Conservation (phyloP, 2,113 vertebrate genomes). For the Phasianus colchicus region DNA sequence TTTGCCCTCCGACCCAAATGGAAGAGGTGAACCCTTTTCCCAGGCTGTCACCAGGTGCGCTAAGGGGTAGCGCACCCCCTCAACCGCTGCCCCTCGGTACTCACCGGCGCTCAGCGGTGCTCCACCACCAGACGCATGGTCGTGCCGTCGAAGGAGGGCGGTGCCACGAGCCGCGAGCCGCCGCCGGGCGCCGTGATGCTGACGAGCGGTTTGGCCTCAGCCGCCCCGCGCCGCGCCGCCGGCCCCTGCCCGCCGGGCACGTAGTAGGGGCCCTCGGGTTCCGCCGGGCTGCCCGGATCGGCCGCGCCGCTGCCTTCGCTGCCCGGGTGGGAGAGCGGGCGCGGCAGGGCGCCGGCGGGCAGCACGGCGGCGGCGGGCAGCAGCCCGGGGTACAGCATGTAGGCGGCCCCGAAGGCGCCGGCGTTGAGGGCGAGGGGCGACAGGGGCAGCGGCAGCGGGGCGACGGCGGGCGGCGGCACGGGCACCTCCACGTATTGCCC, state of each 20-base stretch:
- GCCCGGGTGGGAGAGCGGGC: conserved; percentile 74
- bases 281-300: conserved; percentile 10
- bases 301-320: conserved; percentile 48
- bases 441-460: conserved; percentile 81
- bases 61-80: too few relatives aligned
- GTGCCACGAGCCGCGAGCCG: conserved; percentile 90
- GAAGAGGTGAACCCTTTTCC: background rate
- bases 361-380: conserved; percentile 83
- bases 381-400: conserved; percentile 94
- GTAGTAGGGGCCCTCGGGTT: conserved; percentile 88
- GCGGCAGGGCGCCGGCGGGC: conserved; percentile 79
- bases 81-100: too few relatives aligned
- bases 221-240: conserved; percentile 33
- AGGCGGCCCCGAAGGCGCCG: conserved; percentile 85
- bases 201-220: conserved; percentile 85
- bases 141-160: conserved; percentile 94
- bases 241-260: conserved; percentile 81
- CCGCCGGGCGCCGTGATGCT: conserved; percentile 90
- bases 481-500: conserved; percentile 96
- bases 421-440: conserved; percentile 87
- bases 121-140: conserved; percentile 99
- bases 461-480: conserved; percentile 77
- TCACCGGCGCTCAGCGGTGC: conserved; percentile 82
- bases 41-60: background rate
- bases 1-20: background rate